A percentile compares a stretch with the other conserved stretches of the same genome.
These are phyloP conservation scores for Pterobdella sp. DNA, from an alignment of 2,888 invertebrate genomes.

Conservation along the genomic window DNA sequence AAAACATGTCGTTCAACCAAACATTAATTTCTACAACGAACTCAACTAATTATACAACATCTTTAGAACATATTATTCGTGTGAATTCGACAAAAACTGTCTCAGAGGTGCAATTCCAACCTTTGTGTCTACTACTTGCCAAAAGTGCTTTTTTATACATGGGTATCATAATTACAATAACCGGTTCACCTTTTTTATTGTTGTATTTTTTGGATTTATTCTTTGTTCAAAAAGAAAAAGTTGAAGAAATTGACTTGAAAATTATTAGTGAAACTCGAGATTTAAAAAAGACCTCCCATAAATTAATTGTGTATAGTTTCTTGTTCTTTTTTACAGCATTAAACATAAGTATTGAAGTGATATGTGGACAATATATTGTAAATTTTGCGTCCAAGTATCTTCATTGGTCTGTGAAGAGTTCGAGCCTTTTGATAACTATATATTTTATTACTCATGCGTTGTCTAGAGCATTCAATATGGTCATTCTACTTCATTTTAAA, in stretches of 20 bases:
- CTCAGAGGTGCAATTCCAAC: background rate
- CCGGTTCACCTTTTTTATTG: background rate
- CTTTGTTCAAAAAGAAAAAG: background rate
- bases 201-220: background rate
- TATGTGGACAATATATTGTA: background rate
- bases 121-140: background rate
- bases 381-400: conserved; percentile 3
- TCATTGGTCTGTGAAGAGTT: background rate
- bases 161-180: background rate
- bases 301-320: background rate
- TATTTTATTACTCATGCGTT: background rate
- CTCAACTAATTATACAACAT: background rate
- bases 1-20: background rate
- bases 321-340: background rate
- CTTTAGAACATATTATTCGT: no score
- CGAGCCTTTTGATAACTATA: background rate
- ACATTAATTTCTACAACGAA: background rate
- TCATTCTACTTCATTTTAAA: background rate
- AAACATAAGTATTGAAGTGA: background rate
- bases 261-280: no score
- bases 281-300: background rate
- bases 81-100: no score
- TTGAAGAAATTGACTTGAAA: background rate
- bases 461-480: background rate
- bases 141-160: background rate